phyloP scores from a whole-genome alignment of 2,888 invertebrate species.

The Lobophora halterata region DNA sequence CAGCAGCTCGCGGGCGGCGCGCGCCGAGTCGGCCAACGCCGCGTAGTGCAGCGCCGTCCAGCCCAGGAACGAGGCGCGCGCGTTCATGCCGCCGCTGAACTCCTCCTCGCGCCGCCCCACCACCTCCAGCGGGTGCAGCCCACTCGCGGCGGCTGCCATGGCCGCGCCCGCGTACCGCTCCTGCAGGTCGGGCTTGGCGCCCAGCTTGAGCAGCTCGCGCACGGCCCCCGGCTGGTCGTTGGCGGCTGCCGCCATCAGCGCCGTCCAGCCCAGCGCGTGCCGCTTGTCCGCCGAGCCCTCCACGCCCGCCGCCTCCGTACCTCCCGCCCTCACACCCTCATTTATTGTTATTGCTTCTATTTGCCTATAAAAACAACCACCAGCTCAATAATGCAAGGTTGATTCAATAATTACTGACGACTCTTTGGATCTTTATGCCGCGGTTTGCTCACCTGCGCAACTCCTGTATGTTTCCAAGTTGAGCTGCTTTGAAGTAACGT shows the following conservation, averaged over 20 bases:
- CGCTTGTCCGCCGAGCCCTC: constrained; percentile 83
- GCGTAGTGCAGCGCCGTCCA: constrained; percentile 96
- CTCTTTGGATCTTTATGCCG: constrained; percentile 1
- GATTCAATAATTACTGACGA: too few relatives aligned
- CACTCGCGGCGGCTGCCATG: constrained; percentile 83
- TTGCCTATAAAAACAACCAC: constrained; percentile 43
- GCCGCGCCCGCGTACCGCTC: constrained; percentile 86
- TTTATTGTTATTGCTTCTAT: constrained; percentile 41
- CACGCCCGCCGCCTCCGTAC: constrained; percentile 18
- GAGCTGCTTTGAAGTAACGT: constrained; percentile 67
- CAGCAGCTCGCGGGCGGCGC: constrained; percentile 83
- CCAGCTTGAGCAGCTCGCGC: constrained; percentile 83
- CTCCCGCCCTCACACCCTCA: constrained; percentile 25
- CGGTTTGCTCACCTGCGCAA: constrained; percentile 50
- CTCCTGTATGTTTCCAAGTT: constrained; percentile 64
- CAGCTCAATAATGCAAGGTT: too few relatives aligned
- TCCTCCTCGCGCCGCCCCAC: constrained; percentile 88
- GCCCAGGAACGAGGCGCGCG: constrained; percentile 88
- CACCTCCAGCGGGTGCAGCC: constrained; percentile 87
- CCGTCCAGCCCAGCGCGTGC: constrained; percentile 92
- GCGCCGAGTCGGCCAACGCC: constrained; percentile 85
- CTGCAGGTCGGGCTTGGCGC: constrained; percentile 88
- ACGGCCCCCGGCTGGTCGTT: constrained; percentile 84
- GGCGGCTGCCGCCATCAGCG: constrained; percentile 91
- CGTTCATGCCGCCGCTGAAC: constrained; percentile 86